Conservation (phyloP, 2,888 invertebrate genomes). For the Tetheella fluctuosa region DNA sequence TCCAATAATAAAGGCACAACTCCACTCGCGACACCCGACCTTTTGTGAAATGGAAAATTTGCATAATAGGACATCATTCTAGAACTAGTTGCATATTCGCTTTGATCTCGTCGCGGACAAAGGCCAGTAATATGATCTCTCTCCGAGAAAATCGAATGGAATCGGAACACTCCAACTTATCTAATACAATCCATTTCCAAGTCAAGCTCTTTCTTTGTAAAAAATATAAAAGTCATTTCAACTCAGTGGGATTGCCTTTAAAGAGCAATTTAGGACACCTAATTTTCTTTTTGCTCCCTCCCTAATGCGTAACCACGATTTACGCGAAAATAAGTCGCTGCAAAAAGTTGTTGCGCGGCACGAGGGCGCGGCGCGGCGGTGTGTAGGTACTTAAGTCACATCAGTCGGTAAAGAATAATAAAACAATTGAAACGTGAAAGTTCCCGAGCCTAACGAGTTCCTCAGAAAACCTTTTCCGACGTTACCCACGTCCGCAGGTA, state of each 20-base stretch:
- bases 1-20: conserved; percentile 18
- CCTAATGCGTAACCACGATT: conserved; percentile 26
- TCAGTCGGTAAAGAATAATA: conserved; percentile 36
- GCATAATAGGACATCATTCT: conserved; percentile 36
- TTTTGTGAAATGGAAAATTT: conserved; percentile 36
- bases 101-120: conserved; percentile 44
- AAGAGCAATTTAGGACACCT: conserved; percentile 24
- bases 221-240: conserved; percentile 29
- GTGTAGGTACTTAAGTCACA: conserved; percentile 23
- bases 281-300: conserved; percentile 22
- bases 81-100: conserved; percentile 24
- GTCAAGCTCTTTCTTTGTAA: conserved; percentile 20
- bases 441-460: conserved; percentile 39
- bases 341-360: neutral
- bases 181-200: conserved; percentile 31
- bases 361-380: conserved; percentile 6
- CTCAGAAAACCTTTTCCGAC: conserved; percentile 7
- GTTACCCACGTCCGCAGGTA: conserved; percentile 17
- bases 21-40: conserved; percentile 14
- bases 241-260: conserved; percentile 25
- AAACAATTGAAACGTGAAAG: conserved; percentile 42
- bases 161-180: conserved; percentile 26
- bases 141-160: conserved; percentile 24
- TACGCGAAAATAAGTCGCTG: conserved; percentile 24
- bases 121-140: conserved; percentile 36